Base-by-base conservation (phyloP, 2,797 vertebrate genomes). In the Spinibarbus caldwelli region DNA sequence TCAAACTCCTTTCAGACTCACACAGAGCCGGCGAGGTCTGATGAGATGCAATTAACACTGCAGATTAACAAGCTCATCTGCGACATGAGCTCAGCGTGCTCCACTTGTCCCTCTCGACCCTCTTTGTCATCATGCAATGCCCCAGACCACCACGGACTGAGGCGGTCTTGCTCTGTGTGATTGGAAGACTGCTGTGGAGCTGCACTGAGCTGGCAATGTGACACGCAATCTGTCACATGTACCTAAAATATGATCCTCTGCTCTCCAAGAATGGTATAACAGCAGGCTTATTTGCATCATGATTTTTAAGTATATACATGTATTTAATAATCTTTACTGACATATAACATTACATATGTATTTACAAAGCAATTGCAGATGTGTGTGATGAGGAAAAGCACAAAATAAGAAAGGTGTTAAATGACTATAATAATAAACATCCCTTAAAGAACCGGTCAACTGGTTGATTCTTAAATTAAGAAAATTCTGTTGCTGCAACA, bases 31-130 rank as follows among this genome's bases (percentile, higher is more conserved):
- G 59, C 66, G 87, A 88, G 90, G 92, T 90, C 93, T 92, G 93
- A 93, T 88, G 90, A 93, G 91, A 89, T 91, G 89, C 92, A 93
- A 94, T 95, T 93, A 95, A 91, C 90, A 87, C 92, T 84, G 84
- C 86, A 92, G 92, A 93, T 94, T 92, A 94, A 89, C 90, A 86
- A 84, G 45, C 79, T 87, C 91, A 68, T 49, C 83, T 92, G 89
- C 87, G 85, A 89, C 85, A 57, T 88, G 89, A 89, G 38, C 68
- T 26, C 79, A 31, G 54, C 5, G 7, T 73, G 78, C 62, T 64
- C 70, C 66, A 47, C 80, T 86, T 62, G 71, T 86, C 82, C 49
- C 67, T 64, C 73, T 77, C 79, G 68, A 52, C 47, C 47, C 29
- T 43, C 12, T 71, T 45, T 78, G 62, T 70, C 76, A n/a, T 64